Conservation (phyloP, 2,888 invertebrate genomes). For the Eupeodes latifasciatus region DNA sequence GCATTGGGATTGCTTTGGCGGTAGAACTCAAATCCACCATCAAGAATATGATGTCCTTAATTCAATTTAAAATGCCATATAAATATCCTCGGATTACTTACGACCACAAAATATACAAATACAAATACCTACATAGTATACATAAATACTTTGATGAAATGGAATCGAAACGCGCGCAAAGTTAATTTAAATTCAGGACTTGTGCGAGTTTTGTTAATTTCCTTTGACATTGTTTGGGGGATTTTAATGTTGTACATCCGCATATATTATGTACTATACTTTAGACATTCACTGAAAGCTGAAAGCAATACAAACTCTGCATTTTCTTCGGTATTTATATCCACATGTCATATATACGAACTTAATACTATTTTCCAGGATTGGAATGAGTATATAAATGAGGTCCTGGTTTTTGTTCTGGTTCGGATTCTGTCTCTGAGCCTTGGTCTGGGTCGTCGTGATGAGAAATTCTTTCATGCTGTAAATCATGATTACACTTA, state of each 20-base stretch:
- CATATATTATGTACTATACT: neutral
- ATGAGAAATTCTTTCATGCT: slow-evolving; percentile 78
- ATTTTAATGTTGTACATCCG: slow-evolving; percentile 15
- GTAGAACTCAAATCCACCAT: neutral
- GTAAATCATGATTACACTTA: slow-evolving; percentile 83
- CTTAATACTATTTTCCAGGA: neutral
- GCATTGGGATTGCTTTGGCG: neutral
- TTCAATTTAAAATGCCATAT: slow-evolving; percentile 75
- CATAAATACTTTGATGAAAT: slow-evolving; percentile 41
- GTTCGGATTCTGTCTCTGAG: too few species aligned
- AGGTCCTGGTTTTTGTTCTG: slow-evolving; percentile 1
- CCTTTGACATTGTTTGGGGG: slow-evolving; percentile 70
- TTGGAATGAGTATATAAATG: slow-evolving; percentile 20
- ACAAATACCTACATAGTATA: slow-evolving; percentile 27
- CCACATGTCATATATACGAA: slow-evolving; percentile 51
- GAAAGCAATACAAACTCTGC: slow-evolving; percentile 29
- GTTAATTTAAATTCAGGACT: slow-evolving; percentile 74
- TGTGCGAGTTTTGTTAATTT: slow-evolving; percentile 74
- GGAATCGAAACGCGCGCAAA: slow-evolving; percentile 50
- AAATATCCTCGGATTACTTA: slow-evolving; percentile 74
- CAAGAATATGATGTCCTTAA: slow-evolving; percentile 64
- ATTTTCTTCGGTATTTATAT: slow-evolving; percentile 39
- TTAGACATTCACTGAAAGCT: slow-evolving; percentile 26
- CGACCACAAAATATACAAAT: slow-evolving; percentile 69
- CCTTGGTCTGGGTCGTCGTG: neutral